Evolutionary conservation across 2,113 vertebrate genomes (phyloP), one percentile per base, ranked within the genome.

Genomic region (Australoheros scitulus): DNA sequence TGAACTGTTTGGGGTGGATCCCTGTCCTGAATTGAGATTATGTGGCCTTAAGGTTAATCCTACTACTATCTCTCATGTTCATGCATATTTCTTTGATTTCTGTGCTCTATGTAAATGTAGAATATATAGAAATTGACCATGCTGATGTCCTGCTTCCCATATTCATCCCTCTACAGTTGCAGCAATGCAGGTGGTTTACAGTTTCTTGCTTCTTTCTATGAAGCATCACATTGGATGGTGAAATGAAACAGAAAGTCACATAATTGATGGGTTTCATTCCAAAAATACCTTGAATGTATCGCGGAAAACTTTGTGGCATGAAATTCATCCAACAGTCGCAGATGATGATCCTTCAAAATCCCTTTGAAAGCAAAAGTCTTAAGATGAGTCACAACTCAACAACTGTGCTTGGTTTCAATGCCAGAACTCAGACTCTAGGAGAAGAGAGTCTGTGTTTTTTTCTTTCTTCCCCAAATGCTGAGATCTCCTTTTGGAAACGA

Each of bases 321-420:
- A 76, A 87, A 83, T 79, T 20, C 64, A 70, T 70, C 82, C 75
- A 85, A 80, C 56, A 72, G 26, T 72, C 68, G 11, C 68, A 72
- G 79, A 91, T 60, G 79, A 83, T 79, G 81, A 88, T 88, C 79
- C 79, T 89, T 81, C 24, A 57, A 82, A 88, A 90, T 80, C 84
- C 75, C 38, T 87, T 61, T 70, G 20, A 86, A 80, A 82, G 63
- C 81, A 74, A 76, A 89, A 87, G 74, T 82, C 90, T 83, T 74
- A 77, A 78, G 78, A 87, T 84, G 89, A 90, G 75, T 87, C 57
- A 82, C 14, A 87, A 77, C 78, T 75, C 32, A 75, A 79, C 79
- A 85, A 70, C 83, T 89, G 77, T 83, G 85, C 81, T 68, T 29
- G 50, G 77, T 63, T 82, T 80, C 70, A n/a, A 2, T 76, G 76